Evolutionary conservation across 2,113 vertebrate species (phyloP), one percentile per base, ranked within the genome.

Genomic region (Lasiurus borealis): DNA sequence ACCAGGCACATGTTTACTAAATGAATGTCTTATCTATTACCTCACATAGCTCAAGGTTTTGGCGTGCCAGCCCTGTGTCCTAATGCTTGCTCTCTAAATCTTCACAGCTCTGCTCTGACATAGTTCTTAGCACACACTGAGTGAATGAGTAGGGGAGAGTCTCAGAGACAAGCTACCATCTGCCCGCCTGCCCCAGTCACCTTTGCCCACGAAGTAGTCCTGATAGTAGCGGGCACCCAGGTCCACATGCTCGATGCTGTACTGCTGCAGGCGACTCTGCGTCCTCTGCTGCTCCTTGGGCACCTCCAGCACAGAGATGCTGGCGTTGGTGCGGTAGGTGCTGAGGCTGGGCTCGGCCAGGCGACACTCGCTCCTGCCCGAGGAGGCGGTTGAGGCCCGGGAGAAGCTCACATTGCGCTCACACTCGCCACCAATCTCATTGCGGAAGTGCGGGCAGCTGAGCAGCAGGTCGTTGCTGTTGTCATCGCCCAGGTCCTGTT

Each of bases 381-480:
- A 98, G 8, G 98, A 98, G 48, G 98, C 98, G 0, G 93, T 97
- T 0, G 98, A 98, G 0, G 99, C 98, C 93, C 97, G 98, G 27
- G 99, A 98, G 89, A 99, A 99, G 97, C 99, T 99, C 95, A 99
- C 97, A 31, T 99, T 98, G 68, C 99, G 98, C 48, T 99, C 99
- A 0, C 95, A 96, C 14, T 97, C 95, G 13, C 99, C 99, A 0
- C 99, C 99, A 0, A 98, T 99, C 98, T 99, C 99, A 0, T 99
- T 99, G 25, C 99, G 98, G 97, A 99, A 99, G 92, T 99, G 99
- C 0, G 99, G 99, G 93, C 99, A 99, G 97, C 98, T 99, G 36
- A 99, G 98, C 40, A 99, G 98, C 6, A 99, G 98, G 0, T 98
- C 98, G 2, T 99, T 99, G 97, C 97, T 98, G 81, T 97, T 98